A percentile compares a stretch with the other conserved stretches of the same genome.
Conservation (phyloP, 2,888 invertebrate species). For the Schrankia costaestrigalis region DNA sequence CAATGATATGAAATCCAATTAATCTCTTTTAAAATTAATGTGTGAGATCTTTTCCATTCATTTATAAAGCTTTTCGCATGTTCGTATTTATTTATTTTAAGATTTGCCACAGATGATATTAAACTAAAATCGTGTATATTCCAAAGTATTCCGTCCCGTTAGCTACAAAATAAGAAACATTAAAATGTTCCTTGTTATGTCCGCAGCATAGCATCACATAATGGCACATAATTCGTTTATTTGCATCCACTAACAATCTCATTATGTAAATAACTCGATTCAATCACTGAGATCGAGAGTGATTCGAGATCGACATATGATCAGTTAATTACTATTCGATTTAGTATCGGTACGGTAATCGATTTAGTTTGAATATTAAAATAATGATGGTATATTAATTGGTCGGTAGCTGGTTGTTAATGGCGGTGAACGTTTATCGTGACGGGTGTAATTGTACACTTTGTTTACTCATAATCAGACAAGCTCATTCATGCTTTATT, state of each 20-base stretch:
- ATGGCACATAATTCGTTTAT: conserved; percentile 47
- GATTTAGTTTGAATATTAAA: conserved; percentile 44
- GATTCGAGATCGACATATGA: conserved; percentile 54
- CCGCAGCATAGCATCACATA: conserved; percentile 15
- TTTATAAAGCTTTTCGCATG: too few relatives aligned
- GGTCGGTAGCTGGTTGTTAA: conserved; percentile 41
- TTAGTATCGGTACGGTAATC: conserved; percentile 36
- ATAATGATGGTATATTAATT: conserved; percentile 43
- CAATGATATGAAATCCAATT: too few relatives aligned
- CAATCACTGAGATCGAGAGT: conserved; percentile 57
- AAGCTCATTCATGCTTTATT: too few relatives aligned
- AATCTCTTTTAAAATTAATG: too few relatives aligned
- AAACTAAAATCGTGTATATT: too few relatives aligned
- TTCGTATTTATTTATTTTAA: too few relatives aligned
- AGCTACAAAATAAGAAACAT: conserved; percentile 10
- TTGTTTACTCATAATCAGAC: too few relatives aligned
- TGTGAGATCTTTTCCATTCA: too few relatives aligned
- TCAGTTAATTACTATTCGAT: conserved; percentile 49
- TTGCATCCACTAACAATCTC: conserved; percentile 69
- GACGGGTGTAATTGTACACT: conserved; percentile 13
- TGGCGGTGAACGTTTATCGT: conserved; percentile 15
- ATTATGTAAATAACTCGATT: conserved; percentile 59
- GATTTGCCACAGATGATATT: too few relatives aligned
- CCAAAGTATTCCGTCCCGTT: too few relatives aligned
- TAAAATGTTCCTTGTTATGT: conserved; percentile 10